phyloP scores from a whole-genome alignment of 2,888 invertebrate species.

The Linyphia triangularis region DNA sequence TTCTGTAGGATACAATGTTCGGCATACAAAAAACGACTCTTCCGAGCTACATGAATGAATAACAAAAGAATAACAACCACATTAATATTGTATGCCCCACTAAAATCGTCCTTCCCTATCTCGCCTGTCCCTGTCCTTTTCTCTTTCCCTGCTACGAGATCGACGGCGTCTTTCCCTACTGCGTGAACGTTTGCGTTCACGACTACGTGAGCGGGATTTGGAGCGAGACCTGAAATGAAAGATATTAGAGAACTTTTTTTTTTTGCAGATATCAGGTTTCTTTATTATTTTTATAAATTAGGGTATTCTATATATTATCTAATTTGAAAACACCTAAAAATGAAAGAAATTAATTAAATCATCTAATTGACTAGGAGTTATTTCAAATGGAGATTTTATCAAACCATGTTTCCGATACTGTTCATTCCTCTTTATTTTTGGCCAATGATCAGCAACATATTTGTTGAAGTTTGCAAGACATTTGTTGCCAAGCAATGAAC shows the following conservation, averaged over 20 bases:
- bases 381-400: too few relatives aligned
- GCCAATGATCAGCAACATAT: too few relatives aligned
- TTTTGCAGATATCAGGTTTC: too few relatives aligned
- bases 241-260: too few relatives aligned
- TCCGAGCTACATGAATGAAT: conserved; percentile 6
- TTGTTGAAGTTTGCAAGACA: too few relatives aligned
- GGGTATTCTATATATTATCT: neutral
- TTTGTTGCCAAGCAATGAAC: too few relatives aligned
- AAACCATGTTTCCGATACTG: too few relatives aligned
- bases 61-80: neutral
- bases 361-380: too few relatives aligned
- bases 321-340: neutral
- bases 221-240: conserved; percentile 52
- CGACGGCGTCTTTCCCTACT: conserved; percentile 76
- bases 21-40: neutral
- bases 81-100: neutral
- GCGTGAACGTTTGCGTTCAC: conserved; percentile 79
- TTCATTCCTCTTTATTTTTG: too few relatives aligned
- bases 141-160: conserved; percentile 68
- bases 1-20: conserved; percentile 3
- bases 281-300: neutral
- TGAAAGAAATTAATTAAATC: neutral
- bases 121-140: conserved; percentile 57
- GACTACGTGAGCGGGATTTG: conserved; percentile 73
- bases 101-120: conserved; percentile 73